Percentiles rank a stretch among this genome's conserved stretches.
These are phyloP conservation scores for Rhineura floridana DNA, from an alignment of 2,113 vertebrate species.

Conservation along the genomic window DNA sequence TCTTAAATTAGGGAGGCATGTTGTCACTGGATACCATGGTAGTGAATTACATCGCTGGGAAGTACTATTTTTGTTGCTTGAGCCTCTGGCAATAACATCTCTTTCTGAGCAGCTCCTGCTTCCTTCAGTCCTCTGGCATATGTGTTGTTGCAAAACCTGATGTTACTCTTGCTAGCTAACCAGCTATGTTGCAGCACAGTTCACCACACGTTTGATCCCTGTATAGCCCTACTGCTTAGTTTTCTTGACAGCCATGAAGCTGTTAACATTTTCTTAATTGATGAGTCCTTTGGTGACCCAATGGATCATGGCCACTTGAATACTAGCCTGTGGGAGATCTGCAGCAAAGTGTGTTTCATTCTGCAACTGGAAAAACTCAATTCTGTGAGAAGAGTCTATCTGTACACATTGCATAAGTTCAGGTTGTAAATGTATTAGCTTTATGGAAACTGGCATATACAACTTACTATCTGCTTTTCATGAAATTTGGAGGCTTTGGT, in stretches of 20 bases:
- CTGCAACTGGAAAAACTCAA: neutral
- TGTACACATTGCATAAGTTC: neutral
- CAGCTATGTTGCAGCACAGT: neutral
- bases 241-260: neutral
- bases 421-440: neutral
- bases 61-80: constrained; percentile 60
- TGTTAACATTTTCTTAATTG: neutral
- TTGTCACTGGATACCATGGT: constrained; percentile 58
- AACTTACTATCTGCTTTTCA: neutral
- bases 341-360: neutral
- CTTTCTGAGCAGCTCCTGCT: constrained; percentile 18
- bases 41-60: constrained; percentile 48
- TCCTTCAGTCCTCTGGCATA: constrained; percentile 34
- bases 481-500: neutral
- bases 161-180: constrained; percentile 16
- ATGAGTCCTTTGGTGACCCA: fast-evolving
- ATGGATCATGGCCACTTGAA: neutral
- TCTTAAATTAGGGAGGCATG: constrained; percentile 36
- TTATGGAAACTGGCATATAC: neutral
- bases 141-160: constrained; percentile 23
- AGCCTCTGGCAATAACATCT: constrained; percentile 61
- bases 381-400: neutral
- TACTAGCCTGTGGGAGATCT: neutral
- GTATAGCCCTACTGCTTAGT: neutral
- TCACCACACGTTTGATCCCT: neutral